Evolutionary conservation across 2,113 vertebrate genomes (phyloP).

Genomic region (Centropus unirufus): DNA sequence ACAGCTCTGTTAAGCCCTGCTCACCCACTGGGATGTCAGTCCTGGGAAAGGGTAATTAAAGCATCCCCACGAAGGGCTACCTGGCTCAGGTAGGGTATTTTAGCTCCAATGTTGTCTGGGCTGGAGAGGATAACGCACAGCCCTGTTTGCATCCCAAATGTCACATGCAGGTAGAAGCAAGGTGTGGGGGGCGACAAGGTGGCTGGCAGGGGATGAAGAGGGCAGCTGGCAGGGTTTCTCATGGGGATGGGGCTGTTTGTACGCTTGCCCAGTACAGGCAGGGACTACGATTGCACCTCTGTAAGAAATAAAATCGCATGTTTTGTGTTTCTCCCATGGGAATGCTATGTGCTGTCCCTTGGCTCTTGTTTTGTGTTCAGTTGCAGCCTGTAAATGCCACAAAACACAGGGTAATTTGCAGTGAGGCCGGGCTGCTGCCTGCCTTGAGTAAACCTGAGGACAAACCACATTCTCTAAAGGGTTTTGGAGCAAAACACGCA

Average conservation of each 20-base stretch:
- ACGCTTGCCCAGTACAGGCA: not conserved
- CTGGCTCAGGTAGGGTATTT: not conserved
- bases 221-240: not conserved
- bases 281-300: not conserved
- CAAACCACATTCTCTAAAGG: not conserved
- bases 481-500: not conserved
- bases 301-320: not conserved
- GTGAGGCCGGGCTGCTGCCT: not conserved
- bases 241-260: not conserved
- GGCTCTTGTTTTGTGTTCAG: not conserved
- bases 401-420: not conserved
- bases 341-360: fast-evolving
- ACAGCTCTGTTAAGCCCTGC: not conserved
- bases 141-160: not conserved
- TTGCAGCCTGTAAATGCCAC: not conserved
- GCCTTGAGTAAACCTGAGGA: not conserved
- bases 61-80: fast-evolving
- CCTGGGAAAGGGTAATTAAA: not conserved
- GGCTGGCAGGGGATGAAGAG: not conserved
- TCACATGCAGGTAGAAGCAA: not conserved
- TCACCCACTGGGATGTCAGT: not conserved
- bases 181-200: fast-evolving
- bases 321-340: not conserved
- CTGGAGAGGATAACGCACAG: not conserved
- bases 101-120: fast-evolving